A percentile compares a stretch with the other conserved stretches of the same genome.
These are phyloP conservation scores for Pedicia rivosa DNA, from an alignment of 2,888 invertebrate genomes.

Conservation along the genomic window DNA sequence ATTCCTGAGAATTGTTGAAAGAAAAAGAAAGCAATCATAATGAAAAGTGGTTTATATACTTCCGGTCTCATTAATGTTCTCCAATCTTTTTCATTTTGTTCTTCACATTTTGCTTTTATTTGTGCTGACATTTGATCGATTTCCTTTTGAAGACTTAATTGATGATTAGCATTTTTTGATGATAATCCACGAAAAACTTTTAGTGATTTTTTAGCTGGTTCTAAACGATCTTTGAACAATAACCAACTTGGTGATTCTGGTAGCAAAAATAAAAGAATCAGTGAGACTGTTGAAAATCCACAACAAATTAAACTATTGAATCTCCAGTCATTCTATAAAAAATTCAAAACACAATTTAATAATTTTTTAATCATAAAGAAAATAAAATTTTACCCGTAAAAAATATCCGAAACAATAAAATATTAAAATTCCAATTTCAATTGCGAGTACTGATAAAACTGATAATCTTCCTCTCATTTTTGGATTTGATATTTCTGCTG, in stretches of 20 bases:
- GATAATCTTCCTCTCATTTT: conserved; percentile 45
- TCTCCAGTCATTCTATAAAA: conserved; percentile 21
- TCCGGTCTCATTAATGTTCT: conserved; percentile 24
- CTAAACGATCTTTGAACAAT: conserved; percentile 37
- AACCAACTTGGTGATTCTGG: conserved; percentile 58
- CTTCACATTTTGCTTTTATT: too few relatives aligned
- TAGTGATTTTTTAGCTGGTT: conserved; percentile 41
- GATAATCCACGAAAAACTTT: conserved; percentile 42
- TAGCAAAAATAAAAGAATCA: conserved; percentile 34
- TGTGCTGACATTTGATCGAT: neutral
- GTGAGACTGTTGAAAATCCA: conserved; percentile 21
- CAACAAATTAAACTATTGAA: conserved; percentile 23
- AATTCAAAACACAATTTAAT: too few relatives aligned
- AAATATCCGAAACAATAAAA: conserved; percentile 43
- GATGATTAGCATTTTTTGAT: conserved; percentile 16
- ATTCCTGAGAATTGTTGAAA: conserved; percentile 54
- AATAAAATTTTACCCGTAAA: conserved; percentile 25
- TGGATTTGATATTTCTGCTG: conserved; percentile 33
- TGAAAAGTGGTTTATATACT: conserved; percentile 26
- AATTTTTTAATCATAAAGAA: too few relatives aligned
- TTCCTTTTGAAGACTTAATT: neutral
- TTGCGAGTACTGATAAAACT: conserved; percentile 42
- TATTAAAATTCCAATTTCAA: conserved; percentile 44
- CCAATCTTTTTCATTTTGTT: conserved; percentile 17
- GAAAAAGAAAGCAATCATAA: conserved; percentile 44